A percentile compares a stretch with the other conserved stretches of the same genome.
phyloP scores from a whole-genome alignment of 2,797 vertebrate genomes.

The Sciurus carolinensis region DNA sequence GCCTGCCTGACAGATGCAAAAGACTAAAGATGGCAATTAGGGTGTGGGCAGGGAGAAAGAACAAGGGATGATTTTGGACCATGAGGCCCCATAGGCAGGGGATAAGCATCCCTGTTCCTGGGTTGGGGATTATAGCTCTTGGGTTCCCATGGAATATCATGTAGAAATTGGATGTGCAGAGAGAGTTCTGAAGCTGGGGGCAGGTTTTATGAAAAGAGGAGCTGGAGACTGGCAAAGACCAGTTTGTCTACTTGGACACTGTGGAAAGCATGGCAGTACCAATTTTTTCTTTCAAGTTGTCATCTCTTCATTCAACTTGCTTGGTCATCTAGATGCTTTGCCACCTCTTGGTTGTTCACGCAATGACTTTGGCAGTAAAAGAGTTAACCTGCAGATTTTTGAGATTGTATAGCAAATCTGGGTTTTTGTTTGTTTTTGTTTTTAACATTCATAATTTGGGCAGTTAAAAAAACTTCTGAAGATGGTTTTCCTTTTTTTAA shows the following conservation, averaged over 20 bases:
- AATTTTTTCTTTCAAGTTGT: background rate
- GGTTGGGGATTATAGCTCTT: background rate
- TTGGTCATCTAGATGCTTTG: background rate
- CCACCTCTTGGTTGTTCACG: background rate
- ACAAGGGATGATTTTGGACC: background rate
- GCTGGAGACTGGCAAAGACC: background rate
- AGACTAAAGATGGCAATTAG: background rate
- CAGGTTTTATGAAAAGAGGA: background rate
- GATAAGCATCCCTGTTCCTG: background rate
- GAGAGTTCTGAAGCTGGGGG: background rate
- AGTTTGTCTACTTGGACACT: background rate
- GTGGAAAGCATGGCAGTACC: background rate
- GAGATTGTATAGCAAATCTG: background rate
- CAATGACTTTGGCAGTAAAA: background rate
- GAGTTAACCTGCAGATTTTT: background rate
- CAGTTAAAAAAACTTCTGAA: constrained; percentile 9
- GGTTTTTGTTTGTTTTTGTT: background rate
- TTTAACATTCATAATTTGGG: constrained; percentile 34
- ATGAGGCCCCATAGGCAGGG: no score
- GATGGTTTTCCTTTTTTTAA: background rate
- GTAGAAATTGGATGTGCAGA: background rate
- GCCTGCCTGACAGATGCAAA: background rate
- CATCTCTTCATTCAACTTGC: background rate
- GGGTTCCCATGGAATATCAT: background rate
- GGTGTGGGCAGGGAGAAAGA: background rate